Evolutionary conservation across 2,113 vertebrate genomes (phyloP), one percentile per base, ranked within the genome.

Genomic region (Emydura subglobosa): DNA sequence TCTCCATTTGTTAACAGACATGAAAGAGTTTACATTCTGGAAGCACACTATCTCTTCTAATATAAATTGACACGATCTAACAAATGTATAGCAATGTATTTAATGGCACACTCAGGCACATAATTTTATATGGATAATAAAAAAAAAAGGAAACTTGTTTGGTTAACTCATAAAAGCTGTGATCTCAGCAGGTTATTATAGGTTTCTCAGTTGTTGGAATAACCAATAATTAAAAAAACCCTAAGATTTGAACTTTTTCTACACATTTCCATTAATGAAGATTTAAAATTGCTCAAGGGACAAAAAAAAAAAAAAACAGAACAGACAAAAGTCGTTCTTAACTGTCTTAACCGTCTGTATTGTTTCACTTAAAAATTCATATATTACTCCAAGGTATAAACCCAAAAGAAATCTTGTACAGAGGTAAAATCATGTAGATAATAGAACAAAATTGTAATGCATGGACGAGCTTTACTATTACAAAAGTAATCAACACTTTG

Each of bases 401-500:
- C n/a, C 59, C 87, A 82, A 96, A 92, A 65, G 85, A 96, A 96
- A 93, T 91, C 81, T 90, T 94, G 89, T 90, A 24, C 8, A 34
- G 57, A 61, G 11, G 7, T 53, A 72, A 88, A 94, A 54, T 83
- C 87, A 12, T 87, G 81, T 80, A 87, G 92, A 92, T 50, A 54
- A 83, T 80, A 68, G 86, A 94, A 94, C 59, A 84, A 96, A 95
- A 92, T 13, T 1, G 9, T 59, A 92, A 88, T 0, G 3, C 94
- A 79, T 83, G 92, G 76, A 83, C 93, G 91, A 93, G 19, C 39
- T 96, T 72, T 83, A 83, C 61, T 88, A 74, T 85, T 94, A 93
- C 82, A 95, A 96, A 96, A 96, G 79, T 89, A 96, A 96, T 96
- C 88, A 92, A 78, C 27, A 79, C 42, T 82, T 94, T 68, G 87